A percentile compares a stretch with the other conserved stretches of the same genome.
Conservation (phyloP, 2,888 invertebrate species). For the Dryomyza anilis region DNA sequence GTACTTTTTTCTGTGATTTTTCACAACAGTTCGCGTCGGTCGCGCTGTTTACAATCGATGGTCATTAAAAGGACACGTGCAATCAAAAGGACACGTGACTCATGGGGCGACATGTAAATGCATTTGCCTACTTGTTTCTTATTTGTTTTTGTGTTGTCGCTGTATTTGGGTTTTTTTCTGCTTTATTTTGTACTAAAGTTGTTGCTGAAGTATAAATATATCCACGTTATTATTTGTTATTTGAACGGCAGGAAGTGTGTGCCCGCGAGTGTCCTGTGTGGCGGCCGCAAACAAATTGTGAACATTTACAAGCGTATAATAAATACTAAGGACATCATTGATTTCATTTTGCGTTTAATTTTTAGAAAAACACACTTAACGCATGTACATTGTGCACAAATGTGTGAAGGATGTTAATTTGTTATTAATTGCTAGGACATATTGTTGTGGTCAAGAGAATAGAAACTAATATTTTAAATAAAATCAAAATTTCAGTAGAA, state of each 20-base stretch:
- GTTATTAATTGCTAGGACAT: conserved; percentile 54
- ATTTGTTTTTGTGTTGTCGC: too few relatives aligned
- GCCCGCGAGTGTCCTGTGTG: too few relatives aligned
- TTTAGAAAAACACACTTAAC: too few relatives aligned
- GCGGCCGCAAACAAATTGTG: conserved; percentile 24
- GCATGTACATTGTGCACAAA: too few relatives aligned
- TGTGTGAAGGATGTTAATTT: conserved; percentile 57
- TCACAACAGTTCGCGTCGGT: neutral
- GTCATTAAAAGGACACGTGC: conserved; percentile 61
- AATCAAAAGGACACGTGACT: conserved; percentile 57
- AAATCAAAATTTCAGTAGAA: too few relatives aligned
- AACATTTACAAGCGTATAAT: too few relatives aligned
- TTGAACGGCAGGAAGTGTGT: conserved; percentile 27
- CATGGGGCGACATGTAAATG: conserved; percentile 31
- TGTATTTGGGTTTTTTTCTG: neutral
- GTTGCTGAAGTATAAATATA: conserved; percentile 36
- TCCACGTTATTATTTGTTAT: conserved; percentile 40
- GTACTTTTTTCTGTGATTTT: neutral
- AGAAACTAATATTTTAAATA: too few relatives aligned
- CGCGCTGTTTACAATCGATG: conserved; percentile 33
- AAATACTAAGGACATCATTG: conserved; percentile 15
- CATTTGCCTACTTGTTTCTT: neutral
- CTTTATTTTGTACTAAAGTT: conserved; percentile 13
- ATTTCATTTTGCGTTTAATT: conserved; percentile 19
- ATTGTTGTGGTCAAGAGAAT: neutral